phyloP scores from a whole-genome alignment of 2,113 vertebrate genomes.

The Scomber japonicus region DNA sequence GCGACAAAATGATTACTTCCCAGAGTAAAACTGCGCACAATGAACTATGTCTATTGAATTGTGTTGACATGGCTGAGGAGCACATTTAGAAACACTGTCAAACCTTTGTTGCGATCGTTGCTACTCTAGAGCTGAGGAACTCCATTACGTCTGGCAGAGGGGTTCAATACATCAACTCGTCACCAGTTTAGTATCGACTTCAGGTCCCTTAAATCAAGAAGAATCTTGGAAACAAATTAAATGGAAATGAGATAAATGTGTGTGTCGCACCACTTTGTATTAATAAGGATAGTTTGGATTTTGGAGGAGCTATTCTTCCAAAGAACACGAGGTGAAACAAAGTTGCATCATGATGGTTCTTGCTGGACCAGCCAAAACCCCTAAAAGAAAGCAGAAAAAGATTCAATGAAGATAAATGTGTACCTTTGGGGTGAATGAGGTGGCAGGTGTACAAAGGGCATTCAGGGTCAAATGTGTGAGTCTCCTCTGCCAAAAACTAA shows the following conservation, averaged over 20 bases:
- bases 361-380: neutral
- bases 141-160: constrained; percentile 7
- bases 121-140: constrained; percentile 4
- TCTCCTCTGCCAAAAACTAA: neutral
- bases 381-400: neutral
- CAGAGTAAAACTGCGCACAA: constrained; percentile 4
- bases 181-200: neutral
- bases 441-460: neutral
- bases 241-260: neutral
- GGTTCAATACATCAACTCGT: neutral
- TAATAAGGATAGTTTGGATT: neutral
- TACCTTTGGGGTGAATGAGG: neutral
- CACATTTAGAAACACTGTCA: constrained; percentile 1
- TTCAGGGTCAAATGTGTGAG: neutral
- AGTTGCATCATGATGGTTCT: neutral
- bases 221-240: neutral
- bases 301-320: neutral
- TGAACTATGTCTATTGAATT: neutral
- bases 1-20: neutral
- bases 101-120: neutral
- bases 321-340: constrained; percentile 20
- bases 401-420: neutral
- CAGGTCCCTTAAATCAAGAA: neutral
- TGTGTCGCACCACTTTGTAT: neutral
- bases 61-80: neutral